Evolutionary conservation across 2,888 invertebrate species (phyloP), one percentile per base, ranked within the genome.

Genomic region (Drosophila paranaensis): DNA sequence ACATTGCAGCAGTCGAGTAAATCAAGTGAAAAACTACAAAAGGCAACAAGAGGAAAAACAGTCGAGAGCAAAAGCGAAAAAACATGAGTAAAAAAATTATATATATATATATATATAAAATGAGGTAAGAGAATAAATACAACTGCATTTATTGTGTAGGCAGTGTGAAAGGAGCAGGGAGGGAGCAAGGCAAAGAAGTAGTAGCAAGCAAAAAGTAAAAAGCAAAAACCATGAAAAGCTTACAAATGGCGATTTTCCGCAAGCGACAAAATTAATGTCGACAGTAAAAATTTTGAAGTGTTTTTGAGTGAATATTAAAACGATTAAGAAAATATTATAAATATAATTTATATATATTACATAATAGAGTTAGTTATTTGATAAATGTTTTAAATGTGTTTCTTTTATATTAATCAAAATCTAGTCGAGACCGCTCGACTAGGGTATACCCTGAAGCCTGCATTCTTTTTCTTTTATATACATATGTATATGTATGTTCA

Each of bases 11-110:
- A 71, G 73, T 50, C 70, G 65, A 75, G 77, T 88, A 82, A 89
- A 82, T 90, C 82, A 89, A 79, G 74, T 71, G 85, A 57, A 77
- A 82, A 83, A 77, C 71, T 80, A 68, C 71, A 74, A 74, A 55
- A 54, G 72, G 50, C 25, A 51, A 64, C 10, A 54, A 10, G 54
- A n/a, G 27, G 27, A 40, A 40, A 35, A 39, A n/a, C 39, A 40
- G 40, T 27, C 16, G 11, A 45, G 42, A 55, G 30, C 51, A 25
- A 53, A 30, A 45, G 51, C 6, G 39, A 60, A 35, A 33, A 61
- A 61, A 42, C n/a, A 54, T 1, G 40, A 62, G 33, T 27, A 45
- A 51, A 43, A 51, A 58, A 25, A 6, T 3, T 30, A 30, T 30
- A 30, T 8, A 35, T 6, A 25, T 11, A 20, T n/a, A 40, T 6